phyloP scores from a whole-genome alignment of 2,113 vertebrate species.

The Mesembrinibis cayennensis region DNA sequence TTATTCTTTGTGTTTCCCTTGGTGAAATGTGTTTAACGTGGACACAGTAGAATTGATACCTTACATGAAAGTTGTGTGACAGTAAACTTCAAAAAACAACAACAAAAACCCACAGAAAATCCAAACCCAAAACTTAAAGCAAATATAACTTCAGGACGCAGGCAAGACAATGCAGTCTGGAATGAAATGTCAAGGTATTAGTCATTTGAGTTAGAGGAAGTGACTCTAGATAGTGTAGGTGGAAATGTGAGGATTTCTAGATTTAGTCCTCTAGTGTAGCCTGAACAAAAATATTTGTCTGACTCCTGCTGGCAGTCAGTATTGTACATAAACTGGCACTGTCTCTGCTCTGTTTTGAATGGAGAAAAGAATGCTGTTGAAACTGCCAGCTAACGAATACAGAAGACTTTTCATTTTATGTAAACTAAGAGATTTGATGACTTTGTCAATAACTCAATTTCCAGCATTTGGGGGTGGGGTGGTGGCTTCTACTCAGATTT shows the following conservation, averaged over 20 bases:
- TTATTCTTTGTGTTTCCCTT: background rate
- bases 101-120: background rate
- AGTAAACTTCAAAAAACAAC: background rate
- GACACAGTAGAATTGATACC: background rate
- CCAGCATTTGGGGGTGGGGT: background rate
- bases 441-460: background rate
- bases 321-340: background rate
- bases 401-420: background rate
- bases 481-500: background rate
- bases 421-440: background rate
- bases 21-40: background rate
- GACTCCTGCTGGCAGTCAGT: background rate
- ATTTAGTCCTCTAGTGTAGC: background rate
- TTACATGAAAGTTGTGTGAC: background rate
- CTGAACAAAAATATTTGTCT: background rate
- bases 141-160: background rate
- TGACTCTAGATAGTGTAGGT: background rate
- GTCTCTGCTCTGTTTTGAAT: background rate
- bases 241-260: background rate
- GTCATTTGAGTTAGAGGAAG: background rate
- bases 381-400: background rate
- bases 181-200: background rate
- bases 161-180: background rate
- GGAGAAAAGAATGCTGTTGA: background rate
- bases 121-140: background rate